Conservation (phyloP, 2,113 vertebrate genomes). For the Mellivora capensis region DNA sequence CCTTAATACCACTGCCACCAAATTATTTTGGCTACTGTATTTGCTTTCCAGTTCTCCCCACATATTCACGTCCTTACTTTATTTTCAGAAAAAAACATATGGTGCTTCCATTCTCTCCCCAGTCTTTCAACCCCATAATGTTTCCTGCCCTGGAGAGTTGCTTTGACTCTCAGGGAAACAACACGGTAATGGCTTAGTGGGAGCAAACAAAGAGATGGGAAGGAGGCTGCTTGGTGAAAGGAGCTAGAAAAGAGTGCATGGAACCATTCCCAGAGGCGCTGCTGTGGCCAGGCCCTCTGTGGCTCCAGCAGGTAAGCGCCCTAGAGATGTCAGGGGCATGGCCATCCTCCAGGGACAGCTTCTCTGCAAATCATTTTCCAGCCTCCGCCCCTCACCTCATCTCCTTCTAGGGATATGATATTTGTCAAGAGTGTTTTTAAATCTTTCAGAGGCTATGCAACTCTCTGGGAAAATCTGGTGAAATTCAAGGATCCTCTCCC, state of each 20-base stretch:
- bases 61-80: not conserved
- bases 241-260: not conserved
- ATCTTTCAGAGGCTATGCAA: not conserved
- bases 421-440: not conserved
- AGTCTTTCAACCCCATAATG: not conserved
- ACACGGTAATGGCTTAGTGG: not conserved
- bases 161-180: not conserved
- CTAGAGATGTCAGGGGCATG: not conserved
- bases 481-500: not conserved
- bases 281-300: not conserved
- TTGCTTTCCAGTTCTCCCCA: not conserved
- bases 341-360: not conserved
- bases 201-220: not conserved
- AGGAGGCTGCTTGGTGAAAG: not conserved
- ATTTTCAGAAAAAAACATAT: slow-evolving; percentile 7
- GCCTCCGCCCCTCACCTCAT: not conserved
- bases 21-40: not conserved
- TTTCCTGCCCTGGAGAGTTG: not conserved
- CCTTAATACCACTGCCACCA: not conserved
- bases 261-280: not conserved
- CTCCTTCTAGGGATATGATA: not conserved
- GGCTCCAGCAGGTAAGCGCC: not conserved
- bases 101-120: not conserved
- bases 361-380: not conserved
- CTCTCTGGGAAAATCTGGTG: not conserved